These are phyloP conservation scores for Blomia tropicalis DNA, from an alignment of 2,888 invertebrate genomes.

Conservation along the genomic window DNA sequence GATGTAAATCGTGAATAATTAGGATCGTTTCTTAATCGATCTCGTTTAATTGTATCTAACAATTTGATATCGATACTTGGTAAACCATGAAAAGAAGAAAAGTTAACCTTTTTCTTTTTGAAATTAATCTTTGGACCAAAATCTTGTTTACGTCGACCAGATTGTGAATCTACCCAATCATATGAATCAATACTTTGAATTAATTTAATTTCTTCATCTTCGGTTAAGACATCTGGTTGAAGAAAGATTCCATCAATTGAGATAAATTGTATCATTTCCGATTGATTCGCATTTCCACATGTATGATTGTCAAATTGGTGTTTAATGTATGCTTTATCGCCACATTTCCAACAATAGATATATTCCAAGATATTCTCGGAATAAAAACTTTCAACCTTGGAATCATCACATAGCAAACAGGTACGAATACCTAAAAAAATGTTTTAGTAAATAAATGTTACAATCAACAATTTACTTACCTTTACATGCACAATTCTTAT, in stretches of 20 bases:
- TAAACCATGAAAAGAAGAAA: constrained; percentile 68
- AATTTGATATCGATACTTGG: constrained; percentile 61
- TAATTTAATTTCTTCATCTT: constrained; percentile 17
- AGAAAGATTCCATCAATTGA: constrained; percentile 20
- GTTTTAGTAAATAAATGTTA: background rate
- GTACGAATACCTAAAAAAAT: constrained; percentile 25
- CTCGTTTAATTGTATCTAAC: constrained; percentile 42
- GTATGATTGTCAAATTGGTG: constrained; percentile 8
- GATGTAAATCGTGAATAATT: background rate
- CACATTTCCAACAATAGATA: constrained; percentile 20
- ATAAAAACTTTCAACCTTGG: background rate
- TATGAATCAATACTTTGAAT: constrained; percentile 36
- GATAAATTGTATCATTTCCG: background rate
- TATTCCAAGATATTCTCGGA: background rate
- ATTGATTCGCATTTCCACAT: background rate
- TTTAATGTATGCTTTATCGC: constrained; percentile 22
- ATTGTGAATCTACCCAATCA: constrained; percentile 81
- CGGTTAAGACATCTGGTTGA: constrained; percentile 7
- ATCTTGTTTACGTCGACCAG: constrained; percentile 90
- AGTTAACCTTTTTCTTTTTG: constrained; percentile 65
- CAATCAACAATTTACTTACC: constrained; percentile 19
- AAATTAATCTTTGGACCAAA: constrained; percentile 98
- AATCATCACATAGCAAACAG: constrained; percentile 27
- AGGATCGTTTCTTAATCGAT: background rate
- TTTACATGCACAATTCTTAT: constrained; percentile 27